These are phyloP conservation scores for Sipha flava DNA, from an alignment of 1,140 invertebrate genomes.

Conservation along the genomic window DNA sequence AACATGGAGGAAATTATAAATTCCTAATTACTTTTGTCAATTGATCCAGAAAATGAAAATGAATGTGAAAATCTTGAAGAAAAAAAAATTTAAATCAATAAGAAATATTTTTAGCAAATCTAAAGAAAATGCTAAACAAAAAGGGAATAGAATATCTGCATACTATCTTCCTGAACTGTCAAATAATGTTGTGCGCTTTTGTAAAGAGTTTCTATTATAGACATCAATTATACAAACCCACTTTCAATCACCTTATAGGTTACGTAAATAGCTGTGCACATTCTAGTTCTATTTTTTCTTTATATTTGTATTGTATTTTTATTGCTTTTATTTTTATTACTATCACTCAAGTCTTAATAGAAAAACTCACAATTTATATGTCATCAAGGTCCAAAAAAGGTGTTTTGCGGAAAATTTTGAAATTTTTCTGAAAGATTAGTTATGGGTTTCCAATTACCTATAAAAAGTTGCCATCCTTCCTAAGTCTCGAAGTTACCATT, in stretches of 20 bases:
- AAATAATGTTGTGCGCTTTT: background rate
- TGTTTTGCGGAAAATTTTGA: too few relatives aligned
- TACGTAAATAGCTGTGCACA: too few relatives aligned
- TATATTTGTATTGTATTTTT: too few relatives aligned
- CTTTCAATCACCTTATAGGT: background rate
- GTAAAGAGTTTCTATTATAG: background rate
- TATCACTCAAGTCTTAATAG: too few relatives aligned
- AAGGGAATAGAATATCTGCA: background rate
- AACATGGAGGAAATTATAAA: background rate
- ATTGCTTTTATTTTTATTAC: too few relatives aligned
- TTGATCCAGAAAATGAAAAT: background rate
- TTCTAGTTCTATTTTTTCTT: too few relatives aligned
- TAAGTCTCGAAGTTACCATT: too few relatives aligned
- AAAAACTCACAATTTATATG: too few relatives aligned
- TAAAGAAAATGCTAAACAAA: background rate
- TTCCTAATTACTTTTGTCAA: background rate
- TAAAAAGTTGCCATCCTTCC: too few relatives aligned
- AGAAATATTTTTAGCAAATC: background rate
- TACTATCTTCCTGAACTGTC: background rate
- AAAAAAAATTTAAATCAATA: background rate
- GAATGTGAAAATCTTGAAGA: background rate
- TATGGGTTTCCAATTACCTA: too few relatives aligned
- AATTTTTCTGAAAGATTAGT: too few relatives aligned
- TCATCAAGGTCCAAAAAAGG: too few relatives aligned
- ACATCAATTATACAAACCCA: background rate